Conservation (phyloP, 1,140 invertebrate genomes). For the Philotrypesis tridentata region DNA sequence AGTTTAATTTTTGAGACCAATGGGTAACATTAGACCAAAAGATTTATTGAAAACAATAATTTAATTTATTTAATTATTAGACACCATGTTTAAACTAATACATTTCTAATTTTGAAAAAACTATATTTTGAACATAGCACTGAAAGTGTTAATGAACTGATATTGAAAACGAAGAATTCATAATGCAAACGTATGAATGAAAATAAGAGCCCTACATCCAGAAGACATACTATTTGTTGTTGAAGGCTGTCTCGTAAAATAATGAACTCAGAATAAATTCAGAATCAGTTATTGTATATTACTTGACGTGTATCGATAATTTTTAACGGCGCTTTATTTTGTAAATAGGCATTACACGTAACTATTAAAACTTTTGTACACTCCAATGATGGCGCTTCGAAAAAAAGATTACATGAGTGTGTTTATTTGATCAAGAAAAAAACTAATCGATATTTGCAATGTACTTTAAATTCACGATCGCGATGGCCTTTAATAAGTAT, state of each 20-base stretch:
- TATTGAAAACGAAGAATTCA: conserved; percentile 1
- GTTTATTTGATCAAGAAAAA: conserved; percentile 48
- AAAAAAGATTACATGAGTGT: conserved; percentile 50
- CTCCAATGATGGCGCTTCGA: background rate
- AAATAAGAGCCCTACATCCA: conserved; percentile 9
- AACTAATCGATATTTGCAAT: conserved; percentile 20
- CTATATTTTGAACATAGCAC: too few relatives aligned
- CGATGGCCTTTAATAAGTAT: conserved; percentile 49
- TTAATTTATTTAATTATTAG: too few relatives aligned
- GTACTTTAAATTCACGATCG: background rate
- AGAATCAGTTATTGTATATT: background rate
- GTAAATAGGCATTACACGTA: conserved; percentile 41
- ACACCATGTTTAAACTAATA: too few relatives aligned
- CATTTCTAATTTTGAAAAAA: too few relatives aligned
- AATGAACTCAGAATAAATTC: background rate
- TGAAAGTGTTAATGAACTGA: background rate
- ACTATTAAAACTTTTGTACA: conserved; percentile 43
- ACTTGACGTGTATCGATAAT: background rate
- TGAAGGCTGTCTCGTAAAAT: conserved; percentile 42
- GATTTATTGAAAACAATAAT: too few relatives aligned
- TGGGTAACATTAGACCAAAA: too few relatives aligned
- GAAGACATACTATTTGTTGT: conserved; percentile 38
- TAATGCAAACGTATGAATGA: conserved; percentile 36
- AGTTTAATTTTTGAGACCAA: too few relatives aligned
- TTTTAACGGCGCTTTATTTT: conserved; percentile 26